phyloP scores from a whole-genome alignment of 53 echinoderm and acorn worm genomes.

The Stichopus horrens region DNA sequence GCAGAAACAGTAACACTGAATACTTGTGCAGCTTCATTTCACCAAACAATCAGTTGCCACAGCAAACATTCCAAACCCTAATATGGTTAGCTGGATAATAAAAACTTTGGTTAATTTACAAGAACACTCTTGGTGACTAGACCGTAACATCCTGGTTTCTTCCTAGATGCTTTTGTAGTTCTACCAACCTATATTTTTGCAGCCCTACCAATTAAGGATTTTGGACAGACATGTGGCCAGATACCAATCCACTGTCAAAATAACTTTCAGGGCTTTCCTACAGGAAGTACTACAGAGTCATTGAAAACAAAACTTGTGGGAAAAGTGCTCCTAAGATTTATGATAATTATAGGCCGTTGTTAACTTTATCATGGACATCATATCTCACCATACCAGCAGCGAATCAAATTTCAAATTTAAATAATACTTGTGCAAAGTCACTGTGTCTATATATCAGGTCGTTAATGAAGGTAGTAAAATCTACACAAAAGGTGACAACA shows the following conservation, averaged over 20 bases:
- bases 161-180: not conserved
- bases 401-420: too few species aligned
- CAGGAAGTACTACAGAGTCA: slow-evolving; percentile 19
- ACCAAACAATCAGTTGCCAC: too few species aligned
- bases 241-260: not conserved
- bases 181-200: not conserved
- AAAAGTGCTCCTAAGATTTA: slow-evolving; percentile 7
- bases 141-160: slow-evolving; percentile 10
- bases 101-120: too few species aligned
- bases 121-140: not conserved
- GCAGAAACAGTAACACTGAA: too few species aligned
- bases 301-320: slow-evolving; percentile 20
- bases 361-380: not conserved
- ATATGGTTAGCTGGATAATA: too few species aligned
- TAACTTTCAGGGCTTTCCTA: not conserved
- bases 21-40: too few species aligned
- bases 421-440: too few species aligned
- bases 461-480: too few species aligned
- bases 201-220: slow-evolving; percentile 12
- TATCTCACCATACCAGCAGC: too few species aligned
- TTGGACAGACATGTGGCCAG: slow-evolving; percentile 13
- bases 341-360: not conserved
- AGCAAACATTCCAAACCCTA: too few species aligned
- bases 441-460: too few species aligned
- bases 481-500: too few species aligned